Conservation (phyloP, 2,113 vertebrate species). For the Prunella fulvescens region DNA sequence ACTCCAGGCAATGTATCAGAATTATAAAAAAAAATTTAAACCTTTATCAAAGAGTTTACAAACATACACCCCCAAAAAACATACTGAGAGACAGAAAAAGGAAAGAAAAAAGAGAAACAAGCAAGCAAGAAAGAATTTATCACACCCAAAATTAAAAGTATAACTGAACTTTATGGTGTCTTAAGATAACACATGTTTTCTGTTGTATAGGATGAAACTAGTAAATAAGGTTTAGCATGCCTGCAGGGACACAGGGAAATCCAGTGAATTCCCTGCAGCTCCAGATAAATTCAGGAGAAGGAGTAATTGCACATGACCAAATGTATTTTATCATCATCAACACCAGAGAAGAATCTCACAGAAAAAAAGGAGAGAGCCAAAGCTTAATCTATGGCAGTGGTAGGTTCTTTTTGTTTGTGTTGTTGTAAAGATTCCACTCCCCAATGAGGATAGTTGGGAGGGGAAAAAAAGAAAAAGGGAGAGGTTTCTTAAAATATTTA, state of each 20-base stretch:
- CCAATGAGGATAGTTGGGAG: background rate
- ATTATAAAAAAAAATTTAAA: background rate
- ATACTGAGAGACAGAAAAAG: background rate
- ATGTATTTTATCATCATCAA: background rate
- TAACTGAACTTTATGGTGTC: background rate
- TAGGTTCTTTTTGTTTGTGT: background rate
- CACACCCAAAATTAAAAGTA: background rate
- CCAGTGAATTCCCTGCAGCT: background rate
- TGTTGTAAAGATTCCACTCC: background rate
- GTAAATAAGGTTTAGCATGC: constrained; percentile 7
- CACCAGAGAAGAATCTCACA: background rate
- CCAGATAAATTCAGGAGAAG: background rate
- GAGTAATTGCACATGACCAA: background rate
- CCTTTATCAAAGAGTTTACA: background rate
- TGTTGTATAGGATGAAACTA: background rate
- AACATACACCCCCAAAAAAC: background rate
- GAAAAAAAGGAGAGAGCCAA: background rate
- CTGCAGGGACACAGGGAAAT: background rate
- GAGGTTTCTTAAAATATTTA: background rate
- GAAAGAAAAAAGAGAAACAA: background rate
- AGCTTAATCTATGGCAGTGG: background rate
- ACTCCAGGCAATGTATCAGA: background rate
- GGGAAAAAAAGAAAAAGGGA: fast-evolving
- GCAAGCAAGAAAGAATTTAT: background rate
- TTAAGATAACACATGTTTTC: constrained; percentile 12